A percentile compares a stretch with the other conserved stretches of the same genome.
Conservation (phyloP, 2,797 vertebrate species). For the Gouania willdenowi region DNA sequence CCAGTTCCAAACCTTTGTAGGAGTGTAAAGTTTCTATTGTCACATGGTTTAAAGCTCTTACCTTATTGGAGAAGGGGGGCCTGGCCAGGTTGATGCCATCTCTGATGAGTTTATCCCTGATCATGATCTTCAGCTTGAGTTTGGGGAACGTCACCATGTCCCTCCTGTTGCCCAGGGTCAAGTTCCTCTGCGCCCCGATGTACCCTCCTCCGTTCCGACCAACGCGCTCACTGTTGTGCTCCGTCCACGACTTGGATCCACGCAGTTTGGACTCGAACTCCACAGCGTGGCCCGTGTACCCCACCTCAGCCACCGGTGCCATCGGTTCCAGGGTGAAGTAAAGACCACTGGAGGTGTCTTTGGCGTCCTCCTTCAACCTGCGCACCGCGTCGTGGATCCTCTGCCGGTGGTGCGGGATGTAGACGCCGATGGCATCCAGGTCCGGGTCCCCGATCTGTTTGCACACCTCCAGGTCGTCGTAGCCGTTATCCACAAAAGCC, state of each 20-base stretch:
- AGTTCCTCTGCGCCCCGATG: slow-evolving; percentile 68
- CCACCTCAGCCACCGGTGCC: slow-evolving; percentile 62
- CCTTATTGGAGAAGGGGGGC: slow-evolving; percentile 91
- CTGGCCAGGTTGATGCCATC: slow-evolving; percentile 91
- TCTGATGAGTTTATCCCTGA: slow-evolving; percentile 92
- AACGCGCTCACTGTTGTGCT: slow-evolving; percentile 57
- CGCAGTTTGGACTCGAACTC: slow-evolving; percentile 73
- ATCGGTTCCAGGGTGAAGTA: slow-evolving; percentile 93
- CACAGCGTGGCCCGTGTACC: slow-evolving; percentile 71
- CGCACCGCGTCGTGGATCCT: slow-evolving; percentile 89
- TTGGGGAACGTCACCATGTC: slow-evolving; percentile 86
- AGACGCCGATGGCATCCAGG: slow-evolving; percentile 95
- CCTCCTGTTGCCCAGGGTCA: slow-evolving; percentile 71
- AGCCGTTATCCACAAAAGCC: slow-evolving; percentile 95
- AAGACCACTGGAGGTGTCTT: slow-evolving; percentile 81
- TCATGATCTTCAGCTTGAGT: slow-evolving; percentile 96
- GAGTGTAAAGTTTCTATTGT: no score
- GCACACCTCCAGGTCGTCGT: slow-evolving; percentile 97
- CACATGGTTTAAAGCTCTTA: no score
- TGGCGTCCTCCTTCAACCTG: slow-evolving; percentile 88
- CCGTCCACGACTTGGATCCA: slow-evolving; percentile 79
- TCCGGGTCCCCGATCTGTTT: slow-evolving; percentile 97
- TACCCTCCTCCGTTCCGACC: slow-evolving; percentile 59
- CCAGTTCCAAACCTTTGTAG: no score
- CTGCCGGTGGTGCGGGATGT: slow-evolving; percentile 86